Base-by-base conservation (phyloP, 2,797 vertebrate species). In the Poecilia picta region DNA sequence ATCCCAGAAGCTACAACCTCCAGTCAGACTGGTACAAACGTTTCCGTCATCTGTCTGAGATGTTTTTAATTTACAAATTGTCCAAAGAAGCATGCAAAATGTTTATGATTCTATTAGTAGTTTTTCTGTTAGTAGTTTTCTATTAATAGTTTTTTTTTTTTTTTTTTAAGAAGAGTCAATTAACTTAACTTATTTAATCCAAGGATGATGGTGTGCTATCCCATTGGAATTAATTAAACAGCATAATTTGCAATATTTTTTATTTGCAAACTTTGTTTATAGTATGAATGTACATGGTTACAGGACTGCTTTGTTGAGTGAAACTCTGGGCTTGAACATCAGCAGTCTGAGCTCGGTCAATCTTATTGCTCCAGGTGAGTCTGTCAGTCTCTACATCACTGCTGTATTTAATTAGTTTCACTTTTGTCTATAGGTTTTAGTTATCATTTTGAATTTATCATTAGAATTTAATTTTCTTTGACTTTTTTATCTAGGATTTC, bases 21-120 rank as follows among this genome's bases (percentile, higher is more conserved):
- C 31, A 83, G 2, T 73, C 81, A 53, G 79, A 92, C 84, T 96
- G 96, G 96, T 96, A 93, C 18, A 31, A 25, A 53, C 2, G n/a
- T 51, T 57, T 73, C 5, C 36, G 8, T 43, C 20, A 28, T 33
- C 12, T 6, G 51, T 13, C 25, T 8, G 43, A 47, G 31, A 18
- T 49, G 36, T 20, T 41, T 41, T 31, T 41, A 3, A 76, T 57
- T 3, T 39, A 31, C 49, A 66, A 33, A 59, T 71, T 81, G 28
- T 72, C 73, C 20, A 39, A 41, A 74, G 6, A 64, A 25, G 5
- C 39, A 4, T 74, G 23, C 71, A 66, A 43, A 16, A 66, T 64
- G 1, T 49, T 73, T 73, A 46, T 7, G 23, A 43, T 11, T 31
- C 2, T 39, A 74, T 75, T 46, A 39, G 12, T 57, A 28, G 31